phyloP scores from a whole-genome alignment of 2,888 invertebrate genomes.

The Andrena camellia region DNA sequence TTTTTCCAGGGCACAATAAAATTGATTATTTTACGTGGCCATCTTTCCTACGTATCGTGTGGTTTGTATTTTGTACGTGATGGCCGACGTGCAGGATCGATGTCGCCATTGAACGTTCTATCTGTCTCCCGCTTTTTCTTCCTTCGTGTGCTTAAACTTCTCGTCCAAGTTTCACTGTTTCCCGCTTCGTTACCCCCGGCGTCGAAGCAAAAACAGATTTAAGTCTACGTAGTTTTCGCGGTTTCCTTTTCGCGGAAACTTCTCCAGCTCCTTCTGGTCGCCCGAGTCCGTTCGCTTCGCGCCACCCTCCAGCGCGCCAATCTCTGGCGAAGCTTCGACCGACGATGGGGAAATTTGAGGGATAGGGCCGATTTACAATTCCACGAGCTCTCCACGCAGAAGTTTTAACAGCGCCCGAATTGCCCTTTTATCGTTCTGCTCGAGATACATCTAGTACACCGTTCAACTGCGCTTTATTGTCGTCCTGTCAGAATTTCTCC shows the following conservation, averaged over 20 bases:
- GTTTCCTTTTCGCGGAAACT: constrained; percentile 53
- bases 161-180: constrained; percentile 51
- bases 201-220: constrained; percentile 52
- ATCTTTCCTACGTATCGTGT: neutral
- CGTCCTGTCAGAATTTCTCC: neutral
- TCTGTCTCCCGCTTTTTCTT: constrained; percentile 6
- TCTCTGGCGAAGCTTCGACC: neutral
- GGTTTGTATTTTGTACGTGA: neutral
- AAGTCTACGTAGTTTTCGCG: constrained; percentile 50
- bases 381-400: constrained; percentile 7
- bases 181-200: constrained; percentile 55
- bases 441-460: neutral
- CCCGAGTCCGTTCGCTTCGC: neutral
- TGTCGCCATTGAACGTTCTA: constrained; percentile 5
- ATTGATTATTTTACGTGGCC: no score
- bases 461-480: neutral
- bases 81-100: neutral
- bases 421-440: constrained; percentile 17
- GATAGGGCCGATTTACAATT: constrained; percentile 41
- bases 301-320: constrained; percentile 3
- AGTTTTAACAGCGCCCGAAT: constrained; percentile 37
- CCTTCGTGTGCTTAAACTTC: constrained; percentile 35
- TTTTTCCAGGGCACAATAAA: no score
- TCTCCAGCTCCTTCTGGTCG: constrained; percentile 12
- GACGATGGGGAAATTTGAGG: constrained; percentile 10